phyloP scores from a whole-genome alignment of 2,797 vertebrate genomes.

The Carcharodon carcharias region DNA sequence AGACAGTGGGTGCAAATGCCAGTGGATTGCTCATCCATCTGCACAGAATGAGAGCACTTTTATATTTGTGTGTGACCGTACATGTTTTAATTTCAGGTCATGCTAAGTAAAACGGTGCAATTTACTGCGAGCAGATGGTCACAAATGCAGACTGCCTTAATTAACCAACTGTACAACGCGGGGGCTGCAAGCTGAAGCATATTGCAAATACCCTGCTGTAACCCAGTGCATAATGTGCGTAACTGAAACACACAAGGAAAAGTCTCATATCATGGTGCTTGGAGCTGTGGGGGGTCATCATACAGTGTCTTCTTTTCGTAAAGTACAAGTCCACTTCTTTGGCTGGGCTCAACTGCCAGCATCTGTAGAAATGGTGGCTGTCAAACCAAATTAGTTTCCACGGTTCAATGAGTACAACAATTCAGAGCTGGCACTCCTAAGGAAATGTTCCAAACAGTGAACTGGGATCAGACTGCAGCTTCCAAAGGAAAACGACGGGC shows the following conservation, averaged over 20 bases:
- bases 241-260: conserved; percentile 29
- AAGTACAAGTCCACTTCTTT: conserved; percentile 15
- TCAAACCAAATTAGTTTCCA: conserved; percentile 35
- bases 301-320: conserved; percentile 19
- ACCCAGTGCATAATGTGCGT: conserved; percentile 35
- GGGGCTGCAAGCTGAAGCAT: conserved; percentile 22
- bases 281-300: conserved; percentile 21
- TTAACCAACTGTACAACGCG: conserved; percentile 32
- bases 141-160: conserved; percentile 31
- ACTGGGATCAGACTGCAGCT: conserved; percentile 23
- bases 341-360: conserved; percentile 28
- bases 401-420: conserved; percentile 17
- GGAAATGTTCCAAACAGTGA: conserved; percentile 31
- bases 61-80: conserved; percentile 37
- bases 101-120: conserved; percentile 28
- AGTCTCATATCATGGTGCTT: conserved; percentile 14
- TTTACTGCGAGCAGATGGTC: conserved; percentile 34
- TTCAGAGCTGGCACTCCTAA: not conserved
- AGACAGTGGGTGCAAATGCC: conserved; percentile 27
- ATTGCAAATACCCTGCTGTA: conserved; percentile 36
- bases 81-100: conserved; percentile 38
- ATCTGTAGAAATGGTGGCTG: conserved; percentile 32
- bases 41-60: conserved; percentile 37
- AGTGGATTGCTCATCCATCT: conserved; percentile 37
- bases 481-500: not conserved